Evolutionary conservation across 2,113 vertebrate species (phyloP).

Genomic region (Elephas maximus): DNA sequence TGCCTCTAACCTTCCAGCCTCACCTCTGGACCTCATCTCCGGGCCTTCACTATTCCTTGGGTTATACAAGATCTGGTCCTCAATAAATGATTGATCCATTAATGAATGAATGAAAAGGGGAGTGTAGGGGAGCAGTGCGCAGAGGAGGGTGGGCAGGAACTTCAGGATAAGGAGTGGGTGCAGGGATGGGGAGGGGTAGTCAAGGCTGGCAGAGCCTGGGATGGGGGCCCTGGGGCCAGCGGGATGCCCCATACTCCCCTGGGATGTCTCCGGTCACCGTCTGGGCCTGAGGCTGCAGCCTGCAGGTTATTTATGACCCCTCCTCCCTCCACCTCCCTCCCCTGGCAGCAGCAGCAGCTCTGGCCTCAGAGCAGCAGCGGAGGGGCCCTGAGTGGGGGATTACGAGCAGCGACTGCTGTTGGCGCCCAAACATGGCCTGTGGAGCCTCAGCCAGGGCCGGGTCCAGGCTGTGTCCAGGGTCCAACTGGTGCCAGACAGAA

Average conservation of each 20-base stretch:
- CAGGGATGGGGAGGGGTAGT: background rate
- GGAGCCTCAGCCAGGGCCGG: background rate
- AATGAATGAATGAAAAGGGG: constrained; percentile 13
- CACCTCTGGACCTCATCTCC: background rate
- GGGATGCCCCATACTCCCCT: constrained; percentile 43
- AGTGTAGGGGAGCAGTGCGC: background rate
- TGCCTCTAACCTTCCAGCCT: background rate
- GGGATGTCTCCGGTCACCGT: constrained; percentile 76
- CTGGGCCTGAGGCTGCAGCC: constrained; percentile 40
- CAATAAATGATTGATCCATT: background rate
- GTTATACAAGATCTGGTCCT: constrained; percentile 34
- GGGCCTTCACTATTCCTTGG: background rate
- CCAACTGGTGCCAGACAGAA: background rate
- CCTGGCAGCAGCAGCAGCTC: constrained; percentile 17
- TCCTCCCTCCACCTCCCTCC: constrained; percentile 42
- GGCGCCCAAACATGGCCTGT: background rate
- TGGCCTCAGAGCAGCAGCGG: constrained; percentile 42
- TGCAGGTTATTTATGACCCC: constrained; percentile 81
- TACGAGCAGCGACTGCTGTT: constrained; percentile 59
- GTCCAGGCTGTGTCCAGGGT: background rate
- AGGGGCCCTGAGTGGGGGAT: constrained; percentile 77
- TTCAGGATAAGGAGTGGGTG: background rate
- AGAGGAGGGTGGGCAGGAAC: background rate
- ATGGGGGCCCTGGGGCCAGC: constrained; percentile 35
- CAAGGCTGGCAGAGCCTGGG: background rate